These are phyloP conservation scores for Avahi laniger DNA, from an alignment of 2,797 vertebrate genomes.

Conservation along the genomic window DNA sequence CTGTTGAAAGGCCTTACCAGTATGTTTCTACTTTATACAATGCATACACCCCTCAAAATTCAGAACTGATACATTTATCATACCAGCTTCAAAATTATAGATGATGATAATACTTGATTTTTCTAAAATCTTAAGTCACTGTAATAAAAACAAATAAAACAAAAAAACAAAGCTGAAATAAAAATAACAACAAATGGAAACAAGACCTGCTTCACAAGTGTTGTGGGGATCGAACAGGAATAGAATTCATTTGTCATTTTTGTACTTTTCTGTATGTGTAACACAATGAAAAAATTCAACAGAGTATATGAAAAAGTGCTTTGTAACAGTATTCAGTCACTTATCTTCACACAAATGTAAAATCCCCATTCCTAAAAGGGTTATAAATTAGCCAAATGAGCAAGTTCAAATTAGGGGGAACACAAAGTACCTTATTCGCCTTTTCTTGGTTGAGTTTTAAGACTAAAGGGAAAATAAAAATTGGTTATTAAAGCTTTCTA, in stretches of 20 bases:
- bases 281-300: not conserved
- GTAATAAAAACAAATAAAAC: slow-evolving; percentile 6
- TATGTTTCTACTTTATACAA: not conserved
- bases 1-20: not conserved
- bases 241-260: not conserved
- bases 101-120: not conserved
- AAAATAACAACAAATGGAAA: slow-evolving; percentile 6
- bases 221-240: not conserved
- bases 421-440: not conserved
- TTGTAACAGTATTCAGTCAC: not conserved
- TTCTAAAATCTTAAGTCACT: not conserved
- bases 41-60: not conserved
- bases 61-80: not conserved
- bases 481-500: not conserved
- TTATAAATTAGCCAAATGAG: slow-evolving; percentile 13
- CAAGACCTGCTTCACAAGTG: not conserved
- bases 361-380: not conserved
- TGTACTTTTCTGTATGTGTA: not conserved
- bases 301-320: not conserved
- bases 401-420: not conserved
- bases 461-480: not conserved
- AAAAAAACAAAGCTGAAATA: not conserved
- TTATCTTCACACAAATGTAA: not conserved
- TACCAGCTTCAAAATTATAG: not conserved
- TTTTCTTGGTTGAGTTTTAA: slow-evolving; percentile 43